Conservation (phyloP, 2,888 invertebrate species). For the Escarpia spicata region DNA sequence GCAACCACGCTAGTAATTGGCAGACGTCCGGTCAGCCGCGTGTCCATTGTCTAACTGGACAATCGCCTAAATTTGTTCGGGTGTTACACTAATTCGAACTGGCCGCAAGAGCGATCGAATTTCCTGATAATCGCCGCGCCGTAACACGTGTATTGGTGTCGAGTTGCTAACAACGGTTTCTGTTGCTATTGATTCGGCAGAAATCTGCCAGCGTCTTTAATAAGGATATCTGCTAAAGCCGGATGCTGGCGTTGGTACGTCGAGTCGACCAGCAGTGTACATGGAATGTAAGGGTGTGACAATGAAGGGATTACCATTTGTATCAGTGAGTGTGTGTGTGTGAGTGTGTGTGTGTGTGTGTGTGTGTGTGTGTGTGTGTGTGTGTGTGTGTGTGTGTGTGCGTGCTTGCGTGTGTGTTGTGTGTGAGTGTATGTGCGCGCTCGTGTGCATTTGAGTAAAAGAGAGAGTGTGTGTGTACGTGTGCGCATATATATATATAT, state of each 20-base stretch:
- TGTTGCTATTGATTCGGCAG: not conserved
- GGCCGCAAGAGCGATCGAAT: not conserved
- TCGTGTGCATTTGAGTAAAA: not conserved
- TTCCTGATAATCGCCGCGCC: conserved; percentile 9
- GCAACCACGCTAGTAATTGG: not conserved
- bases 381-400: not conserved
- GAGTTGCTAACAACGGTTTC: conserved; percentile 13
- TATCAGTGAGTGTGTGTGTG: not conserved
- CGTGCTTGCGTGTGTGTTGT: not conserved
- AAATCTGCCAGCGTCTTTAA: not conserved
- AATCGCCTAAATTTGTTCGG: not conserved
- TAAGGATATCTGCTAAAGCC: not conserved
- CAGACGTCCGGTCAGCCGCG: not conserved
- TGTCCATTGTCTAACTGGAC: not conserved
- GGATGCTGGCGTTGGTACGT: conserved; percentile 6
- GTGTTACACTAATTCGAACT: not conserved
- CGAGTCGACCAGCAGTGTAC: not conserved
- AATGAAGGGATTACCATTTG: not conserved
- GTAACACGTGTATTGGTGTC: not conserved
- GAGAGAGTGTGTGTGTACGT: not conserved
- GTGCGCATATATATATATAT: not conserved
- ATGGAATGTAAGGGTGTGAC: not conserved
- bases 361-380: not conserved
- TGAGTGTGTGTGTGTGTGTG: not conserved
- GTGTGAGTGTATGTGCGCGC: not conserved